Evolutionary conservation across 1,140 invertebrate genomes (phyloP).

Genomic region (Nautilus pompilius): DNA sequence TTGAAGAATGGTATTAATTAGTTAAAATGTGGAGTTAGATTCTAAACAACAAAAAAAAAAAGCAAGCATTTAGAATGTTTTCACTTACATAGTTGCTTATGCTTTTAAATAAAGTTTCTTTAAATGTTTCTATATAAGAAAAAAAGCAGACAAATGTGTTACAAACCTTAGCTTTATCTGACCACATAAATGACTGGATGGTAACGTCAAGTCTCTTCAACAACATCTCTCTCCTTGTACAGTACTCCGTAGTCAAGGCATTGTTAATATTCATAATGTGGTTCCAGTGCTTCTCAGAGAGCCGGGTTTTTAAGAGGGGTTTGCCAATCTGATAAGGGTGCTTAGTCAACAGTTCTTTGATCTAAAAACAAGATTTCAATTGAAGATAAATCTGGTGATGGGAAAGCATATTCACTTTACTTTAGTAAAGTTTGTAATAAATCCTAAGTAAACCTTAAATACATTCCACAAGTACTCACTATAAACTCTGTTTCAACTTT

Average conservation of each 20-base stretch:
- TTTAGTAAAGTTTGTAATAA: not conserved
- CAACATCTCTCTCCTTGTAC: constrained; percentile 79
- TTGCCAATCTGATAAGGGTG: constrained; percentile 67
- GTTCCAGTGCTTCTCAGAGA: constrained; percentile 81
- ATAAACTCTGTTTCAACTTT: too few species aligned
- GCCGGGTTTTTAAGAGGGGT: constrained; percentile 71
- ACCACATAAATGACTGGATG: constrained; percentile 90
- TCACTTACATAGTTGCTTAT: not conserved
- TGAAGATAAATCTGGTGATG: not conserved
- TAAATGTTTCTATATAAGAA: not conserved
- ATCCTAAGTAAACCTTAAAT: not conserved
- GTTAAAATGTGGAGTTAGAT: too few species aligned
- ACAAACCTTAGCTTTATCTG: constrained; percentile 64
- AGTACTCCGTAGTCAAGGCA: constrained; percentile 77
- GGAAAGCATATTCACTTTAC: not conserved
- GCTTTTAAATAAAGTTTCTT: not conserved
- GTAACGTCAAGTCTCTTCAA: constrained; percentile 89
- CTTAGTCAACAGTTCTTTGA: constrained; percentile 69
- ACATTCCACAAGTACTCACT: not conserved
- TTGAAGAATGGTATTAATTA: too few species aligned
- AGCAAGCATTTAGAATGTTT: not conserved
- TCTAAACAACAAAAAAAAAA: too few species aligned
- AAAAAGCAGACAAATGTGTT: too few species aligned
- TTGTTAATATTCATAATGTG: constrained; percentile 67
- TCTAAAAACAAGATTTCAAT: constrained; percentile 46